A percentile compares a stretch with the other conserved stretches of the same genome.
Conservation (phyloP, 2,797 vertebrate species). For the Perodicticus potto region DNA sequence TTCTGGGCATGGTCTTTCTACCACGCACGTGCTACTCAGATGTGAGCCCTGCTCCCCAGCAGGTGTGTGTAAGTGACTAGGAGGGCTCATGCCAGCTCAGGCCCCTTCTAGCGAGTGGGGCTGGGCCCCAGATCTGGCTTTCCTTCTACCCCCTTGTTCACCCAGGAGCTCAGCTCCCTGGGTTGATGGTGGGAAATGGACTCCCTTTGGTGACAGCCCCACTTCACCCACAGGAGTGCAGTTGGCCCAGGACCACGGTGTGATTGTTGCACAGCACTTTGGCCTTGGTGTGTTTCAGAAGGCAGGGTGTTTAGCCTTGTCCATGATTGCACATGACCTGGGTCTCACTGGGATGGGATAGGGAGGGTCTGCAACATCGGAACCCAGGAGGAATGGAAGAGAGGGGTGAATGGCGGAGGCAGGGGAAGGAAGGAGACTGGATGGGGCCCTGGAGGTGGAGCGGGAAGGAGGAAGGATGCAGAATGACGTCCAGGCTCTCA, state of each 20-base stretch:
- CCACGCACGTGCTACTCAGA: not conserved
- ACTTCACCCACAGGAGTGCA: rapidly evolving
- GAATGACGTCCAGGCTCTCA: not conserved
- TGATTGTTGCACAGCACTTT: not conserved
- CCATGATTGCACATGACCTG: rapidly evolving
- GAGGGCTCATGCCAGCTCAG: not conserved
- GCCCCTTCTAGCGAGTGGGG: not conserved
- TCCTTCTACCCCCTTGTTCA: not conserved
- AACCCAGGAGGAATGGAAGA: not conserved
- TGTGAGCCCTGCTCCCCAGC: not conserved
- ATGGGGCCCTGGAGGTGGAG: not conserved
- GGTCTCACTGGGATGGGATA: not conserved
- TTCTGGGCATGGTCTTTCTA: not conserved
- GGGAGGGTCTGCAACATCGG: not conserved
- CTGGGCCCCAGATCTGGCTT: not conserved
- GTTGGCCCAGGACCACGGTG: not conserved
- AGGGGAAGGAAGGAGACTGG: no score
- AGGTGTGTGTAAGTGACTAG: not conserved
- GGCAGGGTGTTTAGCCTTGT: not conserved
- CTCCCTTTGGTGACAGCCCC: not conserved
- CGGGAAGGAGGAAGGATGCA: not conserved
- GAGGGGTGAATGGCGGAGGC: not conserved
- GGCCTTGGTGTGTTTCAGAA: not conserved
- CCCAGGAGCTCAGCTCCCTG: not conserved
- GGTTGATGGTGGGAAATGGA: not conserved